Conservation (phyloP, 2,113 vertebrate species). For the Psophia crepitans region DNA sequence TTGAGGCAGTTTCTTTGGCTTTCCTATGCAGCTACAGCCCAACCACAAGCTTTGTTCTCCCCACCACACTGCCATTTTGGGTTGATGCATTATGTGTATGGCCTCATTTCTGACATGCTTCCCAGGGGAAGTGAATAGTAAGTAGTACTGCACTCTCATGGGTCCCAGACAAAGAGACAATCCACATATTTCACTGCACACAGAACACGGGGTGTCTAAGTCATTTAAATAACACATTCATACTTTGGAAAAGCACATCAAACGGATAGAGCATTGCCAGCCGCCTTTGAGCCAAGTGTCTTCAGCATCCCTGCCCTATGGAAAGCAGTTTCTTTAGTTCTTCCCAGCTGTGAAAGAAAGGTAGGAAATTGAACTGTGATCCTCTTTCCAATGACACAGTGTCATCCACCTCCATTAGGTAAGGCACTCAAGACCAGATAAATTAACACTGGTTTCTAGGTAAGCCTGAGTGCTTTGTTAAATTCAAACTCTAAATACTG, state of each 20-base stretch:
- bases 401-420: not conserved
- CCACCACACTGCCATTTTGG: not conserved
- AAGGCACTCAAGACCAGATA: not conserved
- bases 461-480: not conserved
- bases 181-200: no score
- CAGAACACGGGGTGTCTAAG: not conserved
- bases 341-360: not conserved
- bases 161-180: not conserved
- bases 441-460: not conserved
- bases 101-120: not conserved
- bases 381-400: not conserved
- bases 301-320: not conserved
- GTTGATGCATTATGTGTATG: no score
- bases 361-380: not conserved
- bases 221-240: not conserved
- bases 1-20: not conserved
- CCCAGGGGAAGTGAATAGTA: fast-evolving
- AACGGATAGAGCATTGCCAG: not conserved
- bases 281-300: not conserved
- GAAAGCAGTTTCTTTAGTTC: not conserved
- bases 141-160: not conserved
- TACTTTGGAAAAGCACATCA: not conserved
- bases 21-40: not conserved
- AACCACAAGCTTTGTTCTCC: not conserved
- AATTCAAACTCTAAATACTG: not conserved